Base-by-base conservation (phyloP, 1,140 invertebrate genomes). In the Melitaea cinxia region DNA sequence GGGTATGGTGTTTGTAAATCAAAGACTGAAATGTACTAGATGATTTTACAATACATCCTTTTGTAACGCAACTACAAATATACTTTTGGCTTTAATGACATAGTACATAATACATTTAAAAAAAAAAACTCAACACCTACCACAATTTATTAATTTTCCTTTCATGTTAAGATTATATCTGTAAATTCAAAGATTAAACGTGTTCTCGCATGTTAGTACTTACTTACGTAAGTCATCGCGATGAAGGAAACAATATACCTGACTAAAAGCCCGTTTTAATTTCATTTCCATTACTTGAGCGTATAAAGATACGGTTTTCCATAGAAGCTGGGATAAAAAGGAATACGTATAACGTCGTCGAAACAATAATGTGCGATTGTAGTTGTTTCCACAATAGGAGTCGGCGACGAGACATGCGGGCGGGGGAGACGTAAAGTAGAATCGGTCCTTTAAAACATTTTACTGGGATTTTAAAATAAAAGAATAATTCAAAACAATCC, bases 371-470 rank as follows among this genome's bases (percentile, higher is more conserved):
- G 81, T 77, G 74, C 78, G 83, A 87, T 88, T 86, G 85, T 89
- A 82, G 83, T 87, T 90, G 78, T 77, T 79, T 71, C 77, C 73
- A 89, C 82, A 90, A 90, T 88, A 68, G 73, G 53, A 77, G 71
- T 71, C 70, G 73, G 53, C 52, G 70, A 60, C 39, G 79, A 82
- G 75, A 77, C 72, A 77, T 77, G 80, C 75, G 79, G 84, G 80
- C 63, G 63, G 72, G 72, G 73, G 74, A 65, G 47, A 73, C 70
- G 77, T 70, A 78, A 81, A 81, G 83, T 79, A 85, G 83, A 88
- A 88, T 85, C 85, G 82, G 79, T 86, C 80, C 87, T 87, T 89
- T 88, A 88, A 88, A 90, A 90, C 83, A 88, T 88, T 90, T 86
- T 82, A 82, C 81, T 77, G 78, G 58, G 70, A 78, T 75, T 74